Evolutionary conservation across 2,797 vertebrate species (phyloP), one percentile per base, ranked within the genome.

Genomic region (Dendrocincla tyrannina): DNA sequence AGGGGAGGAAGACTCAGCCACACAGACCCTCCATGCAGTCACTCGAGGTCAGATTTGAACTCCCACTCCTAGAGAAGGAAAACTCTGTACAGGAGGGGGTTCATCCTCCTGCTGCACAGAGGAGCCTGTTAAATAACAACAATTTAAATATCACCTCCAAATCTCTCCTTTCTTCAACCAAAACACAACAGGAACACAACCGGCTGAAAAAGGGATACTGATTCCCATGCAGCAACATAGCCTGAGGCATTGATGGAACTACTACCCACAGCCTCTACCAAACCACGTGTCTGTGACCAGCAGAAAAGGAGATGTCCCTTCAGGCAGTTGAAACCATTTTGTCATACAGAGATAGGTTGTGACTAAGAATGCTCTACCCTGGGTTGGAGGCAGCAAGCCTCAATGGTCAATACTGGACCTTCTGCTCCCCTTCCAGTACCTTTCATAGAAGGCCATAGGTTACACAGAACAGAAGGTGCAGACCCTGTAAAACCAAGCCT

Each of bases 371-470:
- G 0, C n/a, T 58, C 8, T 17, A 66, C 39, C 30, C 27, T 19
- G 18, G 18, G 42, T 7, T 72, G 47, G 42, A 73, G 41, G 17
- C 14, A 47, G 0, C 4, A 28, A 76, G 10, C 17, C 39, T 33
- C 33, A 12, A 1, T 5, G 16, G 42, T 66, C 80, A 58, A 4
- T 4, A 23, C 20, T 16, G 33, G 7, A 37, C 9, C 35, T 88
- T 67, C 35, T 60, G 41, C 53, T 69, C 27, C 75, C 74, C 47
- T 73, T 46, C 20, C 12, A 49, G 41, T 3, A 41, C 42, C 17
- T 33, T 41, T 46, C 0, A 0, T 1, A 1, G 24, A 64, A 13
- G 4, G 20, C 20, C 19, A 8, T 0, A 11, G 42, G 6, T 60
- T 33, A 39, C 3, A 10, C 35, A 44, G 53, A 55, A 39, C 13